A percentile compares a stretch with the other conserved stretches of the same genome.
phyloP scores from a whole-genome alignment of 1,140 invertebrate genomes.

The Cryptotermes secundus region DNA sequence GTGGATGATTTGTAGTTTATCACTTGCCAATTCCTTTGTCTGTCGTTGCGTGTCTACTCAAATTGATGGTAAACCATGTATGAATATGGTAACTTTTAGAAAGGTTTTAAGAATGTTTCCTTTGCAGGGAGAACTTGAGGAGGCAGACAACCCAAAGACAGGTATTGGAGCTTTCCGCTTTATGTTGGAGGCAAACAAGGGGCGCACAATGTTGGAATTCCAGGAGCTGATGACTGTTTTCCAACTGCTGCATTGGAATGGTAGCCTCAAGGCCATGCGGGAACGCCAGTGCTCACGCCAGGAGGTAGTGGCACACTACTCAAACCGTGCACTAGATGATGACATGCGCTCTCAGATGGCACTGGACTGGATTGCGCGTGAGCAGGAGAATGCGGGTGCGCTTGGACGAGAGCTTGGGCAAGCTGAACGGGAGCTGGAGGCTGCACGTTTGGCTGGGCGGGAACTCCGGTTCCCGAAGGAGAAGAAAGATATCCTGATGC shows the following conservation, averaged over 20 bases:
- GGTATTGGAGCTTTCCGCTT: conserved; percentile 93
- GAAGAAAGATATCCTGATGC: conserved; percentile 90
- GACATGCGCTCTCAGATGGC: conserved; percentile 97
- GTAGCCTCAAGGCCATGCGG: conserved; percentile 86
- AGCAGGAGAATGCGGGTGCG: conserved; percentile 78
- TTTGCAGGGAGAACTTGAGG: conserved; percentile 58
- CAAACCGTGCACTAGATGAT: conserved; percentile 80
- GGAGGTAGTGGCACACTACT: conserved; percentile 94
- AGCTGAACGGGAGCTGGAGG: conserved; percentile 85
- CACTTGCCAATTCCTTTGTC: too few species aligned
- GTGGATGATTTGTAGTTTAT: too few species aligned
- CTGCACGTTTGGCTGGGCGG: conserved; percentile 83
- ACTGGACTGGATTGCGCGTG: conserved; percentile 89
- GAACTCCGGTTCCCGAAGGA: conserved; percentile 93
- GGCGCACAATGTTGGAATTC: conserved; percentile 93
- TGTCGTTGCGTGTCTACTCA: too few species aligned
- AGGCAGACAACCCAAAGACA: conserved; percentile 76
- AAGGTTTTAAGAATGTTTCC: too few species aligned
- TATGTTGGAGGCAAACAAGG: conserved; percentile 91
- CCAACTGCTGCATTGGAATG: conserved; percentile 94
- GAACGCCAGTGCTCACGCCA: conserved; percentile 92
- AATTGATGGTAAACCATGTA: too few species aligned
- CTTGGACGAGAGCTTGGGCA: conserved; percentile 77
- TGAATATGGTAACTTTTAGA: too few species aligned
- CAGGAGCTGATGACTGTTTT: conserved; percentile 97